phyloP scores from a whole-genome alignment of 2,888 invertebrate species.

The Meandrusa payeni region DNA sequence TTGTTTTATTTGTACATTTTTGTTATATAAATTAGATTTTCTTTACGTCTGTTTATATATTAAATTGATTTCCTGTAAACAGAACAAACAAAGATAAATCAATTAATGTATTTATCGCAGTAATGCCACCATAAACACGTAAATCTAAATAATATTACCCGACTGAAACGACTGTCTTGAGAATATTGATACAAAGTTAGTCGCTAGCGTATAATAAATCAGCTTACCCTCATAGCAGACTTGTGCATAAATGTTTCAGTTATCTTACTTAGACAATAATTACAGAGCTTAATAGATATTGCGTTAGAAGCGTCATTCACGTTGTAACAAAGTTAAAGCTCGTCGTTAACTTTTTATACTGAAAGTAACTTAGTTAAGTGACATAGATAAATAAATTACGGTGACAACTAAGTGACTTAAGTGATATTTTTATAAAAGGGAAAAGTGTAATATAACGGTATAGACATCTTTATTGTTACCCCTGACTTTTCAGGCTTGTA shows the following conservation, averaged over 20 bases:
- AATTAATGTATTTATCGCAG: conserved; percentile 50
- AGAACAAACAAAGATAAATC: too few species aligned
- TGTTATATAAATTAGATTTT: too few species aligned
- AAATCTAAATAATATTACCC: conserved; percentile 63
- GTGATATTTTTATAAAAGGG: too few species aligned
- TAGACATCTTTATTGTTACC: too few species aligned
- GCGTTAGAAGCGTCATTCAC: conserved; percentile 19
- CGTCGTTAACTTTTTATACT: conserved; percentile 12
- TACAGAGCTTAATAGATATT: conserved; percentile 16
- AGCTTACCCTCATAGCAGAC: conserved; percentile 4
- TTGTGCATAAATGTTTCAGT: conserved; percentile 9
- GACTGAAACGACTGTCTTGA: conserved; percentile 61
- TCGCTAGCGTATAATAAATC: conserved; percentile 34
- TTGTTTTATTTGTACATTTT: not conserved
- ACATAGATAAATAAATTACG: conserved; percentile 31
- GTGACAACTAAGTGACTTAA: too few species aligned
- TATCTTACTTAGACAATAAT: conserved; percentile 10
- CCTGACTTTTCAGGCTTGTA: too few species aligned
- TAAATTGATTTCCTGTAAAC: too few species aligned
- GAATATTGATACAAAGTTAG: conserved; percentile 54
- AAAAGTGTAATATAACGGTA: too few species aligned
- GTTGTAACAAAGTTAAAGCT: conserved; percentile 10
- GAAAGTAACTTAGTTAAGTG: conserved; percentile 24
- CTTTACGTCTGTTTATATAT: too few species aligned
- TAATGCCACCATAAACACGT: conserved; percentile 69